Conservation (phyloP, 2,888 invertebrate genomes). For the Lasioglossum villosulum region DNA sequence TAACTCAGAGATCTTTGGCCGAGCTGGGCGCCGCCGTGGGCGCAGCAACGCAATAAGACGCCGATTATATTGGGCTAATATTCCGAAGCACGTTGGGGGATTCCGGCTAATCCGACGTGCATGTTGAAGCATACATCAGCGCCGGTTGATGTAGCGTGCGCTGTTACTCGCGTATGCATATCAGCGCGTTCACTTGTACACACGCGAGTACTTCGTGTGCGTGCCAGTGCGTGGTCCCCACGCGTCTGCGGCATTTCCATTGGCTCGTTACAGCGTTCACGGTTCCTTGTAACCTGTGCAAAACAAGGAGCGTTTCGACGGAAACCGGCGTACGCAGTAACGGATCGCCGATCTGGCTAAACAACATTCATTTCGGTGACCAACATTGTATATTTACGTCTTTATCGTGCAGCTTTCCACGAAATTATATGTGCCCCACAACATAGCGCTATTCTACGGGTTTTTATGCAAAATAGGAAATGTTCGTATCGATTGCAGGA, state of each 20-base stretch:
- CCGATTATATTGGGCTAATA: conserved; percentile 76
- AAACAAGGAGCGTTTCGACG: conserved; percentile 16
- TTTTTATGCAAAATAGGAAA: too few species aligned
- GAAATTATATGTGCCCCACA: too few species aligned
- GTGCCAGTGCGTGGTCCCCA: neutral
- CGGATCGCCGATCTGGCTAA: too few species aligned
- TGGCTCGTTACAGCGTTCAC: conserved; percentile 36
- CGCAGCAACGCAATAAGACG: conserved; percentile 59
- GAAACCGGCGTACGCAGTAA: too few species aligned
- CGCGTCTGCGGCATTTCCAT: conserved; percentile 53
- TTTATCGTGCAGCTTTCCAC: too few species aligned
- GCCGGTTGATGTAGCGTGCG: conserved; percentile 54
- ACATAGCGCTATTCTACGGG: too few species aligned
- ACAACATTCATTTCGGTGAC: too few species aligned
- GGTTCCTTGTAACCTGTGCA: conserved; percentile 49
- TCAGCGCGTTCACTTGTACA: conserved; percentile 38
- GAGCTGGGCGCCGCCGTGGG: neutral
- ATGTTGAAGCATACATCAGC: conserved; percentile 78
- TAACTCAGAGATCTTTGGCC: neutral
- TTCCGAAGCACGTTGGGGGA: conserved; percentile 76
- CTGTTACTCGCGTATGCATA: conserved; percentile 52
- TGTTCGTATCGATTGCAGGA: too few species aligned
- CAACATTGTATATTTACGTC: too few species aligned
- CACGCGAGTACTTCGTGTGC: conserved; percentile 17
- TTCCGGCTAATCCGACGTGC: conserved; percentile 76